Evolutionary conservation across 35 echinoderm and acorn worm genomes (phyloP).

Genomic region (Acanthaster planci): DNA sequence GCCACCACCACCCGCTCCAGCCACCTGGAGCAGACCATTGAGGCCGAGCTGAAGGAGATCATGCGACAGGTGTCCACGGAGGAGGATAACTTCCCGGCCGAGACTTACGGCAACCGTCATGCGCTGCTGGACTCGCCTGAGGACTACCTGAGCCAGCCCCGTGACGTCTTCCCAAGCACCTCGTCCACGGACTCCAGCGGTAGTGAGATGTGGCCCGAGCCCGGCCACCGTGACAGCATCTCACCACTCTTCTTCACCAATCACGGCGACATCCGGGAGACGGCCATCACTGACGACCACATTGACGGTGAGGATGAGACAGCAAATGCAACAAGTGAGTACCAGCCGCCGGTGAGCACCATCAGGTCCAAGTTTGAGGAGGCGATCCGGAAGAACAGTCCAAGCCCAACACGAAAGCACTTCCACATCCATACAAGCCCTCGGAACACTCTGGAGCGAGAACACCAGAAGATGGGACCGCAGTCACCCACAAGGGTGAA

Average conservation of each 20-base stretch:
- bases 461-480: constrained; percentile 49
- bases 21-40: constrained; percentile 63
- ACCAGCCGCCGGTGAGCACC: constrained; percentile 63
- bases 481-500: constrained; percentile 86
- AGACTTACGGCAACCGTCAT: constrained; percentile 68
- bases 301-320: constrained; percentile 47
- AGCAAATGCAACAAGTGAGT: constrained; percentile 71
- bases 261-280: constrained; percentile 58
- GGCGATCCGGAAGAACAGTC: constrained; percentile 37
- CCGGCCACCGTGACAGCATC: not conserved
- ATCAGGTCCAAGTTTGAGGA: constrained; percentile 76
- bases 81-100: constrained; percentile 50
- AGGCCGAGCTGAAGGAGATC: constrained; percentile 84
- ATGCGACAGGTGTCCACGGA: constrained; percentile 71
- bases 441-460: constrained; percentile 61
- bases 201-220: constrained; percentile 40
- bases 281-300: constrained; percentile 82
- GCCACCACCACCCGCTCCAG: constrained; percentile 26
- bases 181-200: constrained; percentile 55
- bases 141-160: constrained; percentile 1
- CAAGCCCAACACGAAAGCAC: constrained; percentile 64
- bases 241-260: constrained; percentile 48
- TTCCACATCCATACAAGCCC: constrained; percentile 71
- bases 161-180: constrained; percentile 41
- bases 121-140: constrained; percentile 46